These are phyloP conservation scores for Mesocricetus auratus DNA, from an alignment of 2,113 vertebrate species.

Conservation along the genomic window DNA sequence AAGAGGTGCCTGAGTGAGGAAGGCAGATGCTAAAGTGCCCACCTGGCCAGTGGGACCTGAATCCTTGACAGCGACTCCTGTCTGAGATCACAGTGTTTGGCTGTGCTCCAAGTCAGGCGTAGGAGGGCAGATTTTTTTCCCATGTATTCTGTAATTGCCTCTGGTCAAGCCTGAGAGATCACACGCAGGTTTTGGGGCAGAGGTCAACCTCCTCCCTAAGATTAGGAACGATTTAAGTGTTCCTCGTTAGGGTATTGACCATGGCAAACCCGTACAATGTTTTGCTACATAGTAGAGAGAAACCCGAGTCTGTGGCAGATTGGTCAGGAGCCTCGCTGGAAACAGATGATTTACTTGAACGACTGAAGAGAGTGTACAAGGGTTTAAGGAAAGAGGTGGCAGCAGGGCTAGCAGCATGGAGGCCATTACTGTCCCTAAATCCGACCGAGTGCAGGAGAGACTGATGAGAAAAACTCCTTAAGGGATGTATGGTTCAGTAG, in stretches of 20 bases:
- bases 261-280: not conserved
- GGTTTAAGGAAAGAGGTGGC: not conserved
- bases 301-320: not conserved
- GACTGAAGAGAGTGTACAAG: not conserved
- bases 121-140: not conserved
- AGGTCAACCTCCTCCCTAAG: not conserved
- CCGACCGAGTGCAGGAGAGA: not conserved
- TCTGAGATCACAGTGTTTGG: not conserved
- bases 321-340: not conserved
- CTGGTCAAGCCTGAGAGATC: constrained; percentile 31
- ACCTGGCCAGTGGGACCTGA: not conserved
- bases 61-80: not conserved
- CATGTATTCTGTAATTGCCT: not conserved
- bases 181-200: not conserved
- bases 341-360: constrained; percentile 20
- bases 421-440: not conserved
- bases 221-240: constrained; percentile 49
- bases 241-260: not conserved
- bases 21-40: not conserved
- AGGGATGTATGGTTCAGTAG: not conserved
- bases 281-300: not conserved
- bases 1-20: not conserved
- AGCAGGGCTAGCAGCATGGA: not conserved
- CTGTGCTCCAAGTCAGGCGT: not conserved
- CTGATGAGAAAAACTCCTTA: not conserved